phyloP scores from a whole-genome alignment of 2,888 invertebrate species.

The Netelia melanura region DNA sequence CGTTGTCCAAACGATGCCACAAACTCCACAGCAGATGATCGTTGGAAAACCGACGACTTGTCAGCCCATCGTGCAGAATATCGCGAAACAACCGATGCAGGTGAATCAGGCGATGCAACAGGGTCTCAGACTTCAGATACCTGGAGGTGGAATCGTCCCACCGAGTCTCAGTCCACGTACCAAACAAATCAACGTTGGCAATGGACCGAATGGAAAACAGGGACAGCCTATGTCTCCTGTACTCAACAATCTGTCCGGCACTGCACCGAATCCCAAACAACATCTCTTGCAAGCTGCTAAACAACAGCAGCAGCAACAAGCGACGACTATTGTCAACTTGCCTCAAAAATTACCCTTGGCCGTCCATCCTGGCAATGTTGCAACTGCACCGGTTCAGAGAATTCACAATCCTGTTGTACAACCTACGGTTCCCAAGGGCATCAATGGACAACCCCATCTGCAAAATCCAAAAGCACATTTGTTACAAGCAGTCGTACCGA shows the following conservation, averaged over 20 bases:
- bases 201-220: conserved; percentile 76
- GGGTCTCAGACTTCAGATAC: conserved; percentile 79
- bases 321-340: conserved; percentile 80
- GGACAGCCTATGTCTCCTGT: conserved; percentile 83
- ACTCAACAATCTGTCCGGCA: conserved; percentile 78
- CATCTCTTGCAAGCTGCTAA: conserved; percentile 85
- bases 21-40: conserved; percentile 72
- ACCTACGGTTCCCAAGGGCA: conserved; percentile 77
- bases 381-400: conserved; percentile 75
- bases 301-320: conserved; percentile 79
- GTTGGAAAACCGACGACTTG: conserved; percentile 77
- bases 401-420: conserved; percentile 79
- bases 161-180: conserved; percentile 80
- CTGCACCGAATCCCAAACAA: conserved; percentile 84
- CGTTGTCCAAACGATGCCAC: conserved; percentile 63
- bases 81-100: conserved; percentile 77
- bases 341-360: conserved; percentile 80
- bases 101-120: conserved; percentile 75
- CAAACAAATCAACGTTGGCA: conserved; percentile 74
- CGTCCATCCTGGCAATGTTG: conserved; percentile 77
- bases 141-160: conserved; percentile 78
- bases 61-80: conserved; percentile 79
- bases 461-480: conserved; percentile 84
- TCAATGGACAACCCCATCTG: conserved; percentile 82
- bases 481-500: conserved; percentile 84